Conservation (phyloP, 2,797 vertebrate species). For the Amniataba percoides region DNA sequence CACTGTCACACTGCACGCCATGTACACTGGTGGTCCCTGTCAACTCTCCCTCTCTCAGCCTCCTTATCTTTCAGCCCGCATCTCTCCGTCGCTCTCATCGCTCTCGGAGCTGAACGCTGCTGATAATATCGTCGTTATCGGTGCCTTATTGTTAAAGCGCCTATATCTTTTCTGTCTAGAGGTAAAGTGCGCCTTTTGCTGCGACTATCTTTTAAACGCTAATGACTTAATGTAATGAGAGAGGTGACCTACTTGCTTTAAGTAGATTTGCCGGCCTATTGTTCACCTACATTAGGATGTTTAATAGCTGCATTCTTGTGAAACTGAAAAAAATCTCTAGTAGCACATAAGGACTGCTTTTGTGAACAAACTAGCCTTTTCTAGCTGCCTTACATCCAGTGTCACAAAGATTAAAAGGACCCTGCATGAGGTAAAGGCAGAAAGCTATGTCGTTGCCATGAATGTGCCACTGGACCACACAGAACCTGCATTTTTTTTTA, state of each 20-base stretch:
- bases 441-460: not conserved
- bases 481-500: not conserved
- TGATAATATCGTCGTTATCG: not conserved
- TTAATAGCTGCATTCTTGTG: not conserved
- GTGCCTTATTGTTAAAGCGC: not conserved
- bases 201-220: not conserved
- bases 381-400: not conserved
- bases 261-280: not conserved
- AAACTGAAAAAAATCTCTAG: not conserved
- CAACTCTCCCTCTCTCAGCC: conserved; percentile 44
- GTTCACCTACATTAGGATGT: not conserved
- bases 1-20: conserved; percentile 65
- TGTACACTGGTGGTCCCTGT: conserved; percentile 50
- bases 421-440: not conserved
- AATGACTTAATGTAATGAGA: not conserved
- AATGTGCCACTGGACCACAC: not conserved
- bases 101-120: not conserved
- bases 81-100: not conserved
- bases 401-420: not conserved
- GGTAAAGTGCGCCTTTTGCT: not conserved
- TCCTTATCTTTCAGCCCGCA: conserved; percentile 28
- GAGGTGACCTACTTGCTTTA: not conserved
- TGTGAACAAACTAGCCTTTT: not conserved
- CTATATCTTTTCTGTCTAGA: not conserved
- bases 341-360: not conserved